Evolutionary conservation across 1,140 invertebrate species (phyloP).

Genomic region (Conus betulinus): DNA sequence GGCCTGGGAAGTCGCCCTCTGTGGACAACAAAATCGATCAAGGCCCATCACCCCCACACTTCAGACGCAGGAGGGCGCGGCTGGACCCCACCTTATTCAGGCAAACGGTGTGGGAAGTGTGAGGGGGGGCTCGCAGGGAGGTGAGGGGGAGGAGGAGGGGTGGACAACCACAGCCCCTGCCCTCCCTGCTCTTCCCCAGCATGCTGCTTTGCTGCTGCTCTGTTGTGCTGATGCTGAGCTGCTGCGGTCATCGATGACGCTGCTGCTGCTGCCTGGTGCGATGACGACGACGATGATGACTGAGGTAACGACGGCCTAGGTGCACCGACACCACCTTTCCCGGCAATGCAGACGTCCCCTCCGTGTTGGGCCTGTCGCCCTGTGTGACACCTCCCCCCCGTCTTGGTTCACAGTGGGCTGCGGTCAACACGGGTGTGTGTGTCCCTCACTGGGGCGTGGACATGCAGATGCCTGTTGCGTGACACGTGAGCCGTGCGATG

Average conservation of each 20-base stretch:
- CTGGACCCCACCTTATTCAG: not conserved
- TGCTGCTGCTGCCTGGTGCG: slow-evolving; percentile 38
- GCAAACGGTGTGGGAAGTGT: not conserved
- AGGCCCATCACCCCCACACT: too few relatives aligned
- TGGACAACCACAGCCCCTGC: not conserved
- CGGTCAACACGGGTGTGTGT: too few relatives aligned
- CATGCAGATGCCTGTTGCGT: not conserved
- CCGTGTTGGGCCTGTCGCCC: not conserved
- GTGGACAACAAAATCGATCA: too few relatives aligned
- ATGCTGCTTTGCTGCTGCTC: slow-evolving; percentile 16
- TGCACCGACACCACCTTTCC: slow-evolving; percentile 32
- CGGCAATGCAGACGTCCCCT: not conserved
- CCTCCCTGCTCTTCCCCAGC: not conserved
- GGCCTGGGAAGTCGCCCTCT: too few relatives aligned
- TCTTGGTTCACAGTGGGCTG: too few relatives aligned
- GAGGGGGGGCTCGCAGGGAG: not conserved
- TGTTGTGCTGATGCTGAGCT: slow-evolving; percentile 3
- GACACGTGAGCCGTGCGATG: too few relatives aligned
- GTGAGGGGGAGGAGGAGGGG: slow-evolving; percentile 2
- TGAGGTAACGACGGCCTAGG: slow-evolving; percentile 38
- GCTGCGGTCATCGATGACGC: slow-evolving; percentile 6
- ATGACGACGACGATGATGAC: slow-evolving; percentile 8
- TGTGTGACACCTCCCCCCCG: not conserved
- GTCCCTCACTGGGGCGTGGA: slow-evolving; percentile 1
- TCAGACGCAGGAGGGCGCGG: too few relatives aligned